Conservation (phyloP, 2,888 invertebrate genomes). For the Masnerella sp. region DNA sequence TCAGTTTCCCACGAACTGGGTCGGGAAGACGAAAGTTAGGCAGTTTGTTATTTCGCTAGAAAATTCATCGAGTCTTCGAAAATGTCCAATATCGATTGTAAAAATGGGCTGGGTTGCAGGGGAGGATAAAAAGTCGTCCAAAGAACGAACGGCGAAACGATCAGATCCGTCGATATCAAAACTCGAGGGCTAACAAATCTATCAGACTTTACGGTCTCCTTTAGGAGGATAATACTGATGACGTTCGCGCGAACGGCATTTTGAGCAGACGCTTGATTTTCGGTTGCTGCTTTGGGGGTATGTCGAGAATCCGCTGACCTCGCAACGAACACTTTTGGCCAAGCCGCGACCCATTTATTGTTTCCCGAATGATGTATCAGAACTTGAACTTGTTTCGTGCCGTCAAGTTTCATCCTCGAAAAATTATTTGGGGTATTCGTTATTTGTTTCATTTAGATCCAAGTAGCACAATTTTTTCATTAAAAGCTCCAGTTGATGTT, state of each 20-base stretch:
- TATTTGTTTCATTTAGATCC: conserved; percentile 11
- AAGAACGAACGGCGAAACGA: conserved; percentile 43
- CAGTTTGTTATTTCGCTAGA: conserved; percentile 18
- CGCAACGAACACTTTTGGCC: conserved; percentile 35
- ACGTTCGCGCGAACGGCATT: conserved; percentile 57
- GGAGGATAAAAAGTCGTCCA: conserved; percentile 37
- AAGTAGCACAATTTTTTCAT: conserved; percentile 30
- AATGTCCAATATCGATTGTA: conserved; percentile 28
- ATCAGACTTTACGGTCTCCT: conserved; percentile 58
- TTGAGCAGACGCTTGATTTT: conserved; percentile 55
- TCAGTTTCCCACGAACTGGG: conserved; percentile 10
- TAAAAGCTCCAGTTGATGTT: background rate
- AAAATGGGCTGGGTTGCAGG: background rate
- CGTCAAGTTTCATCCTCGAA: conserved; percentile 18
- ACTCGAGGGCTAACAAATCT: conserved; percentile 53
- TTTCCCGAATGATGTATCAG: conserved; percentile 40
- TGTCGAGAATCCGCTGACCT: conserved; percentile 50
- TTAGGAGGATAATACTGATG: conserved; percentile 59
- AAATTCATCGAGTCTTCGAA: conserved; percentile 27
- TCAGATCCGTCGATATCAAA: conserved; percentile 54
- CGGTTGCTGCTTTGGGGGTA: conserved; percentile 53
- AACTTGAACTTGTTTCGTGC: conserved; percentile 49
- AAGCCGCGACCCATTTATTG: conserved; percentile 35
- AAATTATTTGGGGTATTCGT: background rate
- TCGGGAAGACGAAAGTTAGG: conserved; percentile 43